Base-by-base conservation (phyloP, 2,888 invertebrate genomes). In the Limnephilus rhombicus region DNA sequence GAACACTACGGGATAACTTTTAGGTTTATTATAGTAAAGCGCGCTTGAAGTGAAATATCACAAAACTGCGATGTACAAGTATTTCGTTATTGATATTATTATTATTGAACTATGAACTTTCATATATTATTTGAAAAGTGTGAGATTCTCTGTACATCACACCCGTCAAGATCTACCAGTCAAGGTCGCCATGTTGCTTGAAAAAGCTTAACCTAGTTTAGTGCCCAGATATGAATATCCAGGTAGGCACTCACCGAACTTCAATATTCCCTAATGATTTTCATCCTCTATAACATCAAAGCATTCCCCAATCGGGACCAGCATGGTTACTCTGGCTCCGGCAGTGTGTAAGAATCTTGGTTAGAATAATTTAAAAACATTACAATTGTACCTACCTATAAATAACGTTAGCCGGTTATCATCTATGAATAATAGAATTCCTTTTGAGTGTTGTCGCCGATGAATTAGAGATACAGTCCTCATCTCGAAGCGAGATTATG, bases 401-500 rank as follows among this genome's bases (percentile, higher is more conserved):
- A 68, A 68, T 68, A 68, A 68, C n/a, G 9, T 24, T n/a, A 3
- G 1, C 9, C 24, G n/a, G 68, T n/a, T 68, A n/a, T 68, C 9
- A 68, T 68, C 9, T n/a, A 68, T 68, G 68, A 68, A 68, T n/a
- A 68, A n/a, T n/a, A 68, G 68, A 68, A 68, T 68, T 68, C 68
- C n/a, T 9, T 68, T 24, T 68, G 68, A 68, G 4, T 68, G 24
- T 68, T 68, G 68, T 68, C 68, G 24, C 68, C 24, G 68, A 68
- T 68, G 68, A 68, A 68, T 24, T 24, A 5, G 24, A 68, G 24
- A 68, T 68, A 68, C 68, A 68, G 68, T 18, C 31, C 3, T 87
- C 80, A 85, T 88, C 83, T 85, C 53, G 91, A 91, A 83, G 80
- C 68, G 83, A 92, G 81, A 81, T 90, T 90, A 92, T 92, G 82